Base-by-base conservation (phyloP, 1,140 invertebrate genomes). In the Rhyacophila brunnea region DNA sequence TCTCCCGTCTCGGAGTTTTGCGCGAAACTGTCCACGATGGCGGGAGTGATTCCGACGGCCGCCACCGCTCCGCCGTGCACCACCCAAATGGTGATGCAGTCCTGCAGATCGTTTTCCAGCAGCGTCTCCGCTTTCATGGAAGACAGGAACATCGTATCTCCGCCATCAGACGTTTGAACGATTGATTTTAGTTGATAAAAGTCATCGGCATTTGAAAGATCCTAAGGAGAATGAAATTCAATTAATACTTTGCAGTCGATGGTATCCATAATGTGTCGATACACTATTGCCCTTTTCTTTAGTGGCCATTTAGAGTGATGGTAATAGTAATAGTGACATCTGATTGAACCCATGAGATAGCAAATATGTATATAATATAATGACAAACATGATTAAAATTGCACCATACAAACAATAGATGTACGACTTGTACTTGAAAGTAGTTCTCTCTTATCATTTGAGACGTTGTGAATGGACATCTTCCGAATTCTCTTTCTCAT, bases 41-140 rank as follows among this genome's bases (percentile, higher is more conserved):
- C 66, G 1, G 72, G 72, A 69, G 75, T 77, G n/a, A 82, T 80
- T 32, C 74, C 81, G 1, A 91, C 79, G n/a, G 84, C 86, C 56
- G 88, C 80, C 0, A 91, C 83, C 47, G 83, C 82, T 6, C 89
- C 88, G 66, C 80, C 81, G 42, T 85, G 84, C 69, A 91, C 83
- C 34, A 93, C 74, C 65, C 87, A 87, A 17, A 90, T 75, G 67
- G 82, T 88, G 2, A 93, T 74, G 18, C 83, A 77, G 69, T 93
- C 90, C 44, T 85, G 82, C 11, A 93, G 72, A 20, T 67, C 71
- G 70, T 66, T 74, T 11, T 73, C 69, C 46, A 80, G 59, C 47
- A 74, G 71, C 71, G 81, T 82, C 81, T 89, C 85, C 35, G 91
- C 92, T 81, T 89, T 92, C 19, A 89, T 81, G 65, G 89, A 91